Base-by-base conservation (phyloP, 2,888 invertebrate genomes). In the Schizaphis graminum region DNA sequence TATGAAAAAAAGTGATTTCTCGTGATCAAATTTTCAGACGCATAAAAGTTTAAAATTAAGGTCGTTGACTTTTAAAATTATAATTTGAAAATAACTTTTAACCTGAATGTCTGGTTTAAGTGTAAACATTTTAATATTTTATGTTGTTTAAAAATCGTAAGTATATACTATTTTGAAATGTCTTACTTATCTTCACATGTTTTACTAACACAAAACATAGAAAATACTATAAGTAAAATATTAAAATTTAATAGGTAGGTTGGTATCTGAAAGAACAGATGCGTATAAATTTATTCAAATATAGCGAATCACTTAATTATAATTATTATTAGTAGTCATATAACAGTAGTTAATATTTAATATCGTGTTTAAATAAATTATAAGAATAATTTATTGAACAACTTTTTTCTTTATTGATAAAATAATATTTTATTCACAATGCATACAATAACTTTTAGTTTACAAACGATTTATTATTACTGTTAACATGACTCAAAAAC, bases 1-100 rank as follows among this genome's bases (percentile, higher is more conserved):
- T n/a, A n/a, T 5, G 5, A n/a, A 16, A 67, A 35, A 67, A 67
- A 67, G 5, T n/a, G 35, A 35, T 91, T 56, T 28, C 41, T 84
- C 41, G 28, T n/a, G 35, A 67, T 92, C 35, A n/a, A 92, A 88
- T 88, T 92, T 53, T 53, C 3, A 3, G n/a, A 11, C n/a, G 53
- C 77, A n/a, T 86, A 41, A 8, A 35, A 87, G 61, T 88, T 67
- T 92, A 16, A 88, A 88, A 92, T 88, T 53, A 49, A 88, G 92
- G 92, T 92, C 92, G 88, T 92, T 67, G 92, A 92, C 92, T 92
- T 92, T 92, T 53, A 67, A 92, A 88, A 88, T 92, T 77, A 77
- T 92, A 92, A 92, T 88, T 88, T 88, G 28, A 16, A 53, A 88
- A 88, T 77, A 88, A 92, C 92, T 88, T 92, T 92, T 28, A 88